Evolutionary conservation across 2,888 invertebrate species (phyloP), one percentile per base, ranked within the genome.

Genomic region (Allophyes oxyacanthae): DNA sequence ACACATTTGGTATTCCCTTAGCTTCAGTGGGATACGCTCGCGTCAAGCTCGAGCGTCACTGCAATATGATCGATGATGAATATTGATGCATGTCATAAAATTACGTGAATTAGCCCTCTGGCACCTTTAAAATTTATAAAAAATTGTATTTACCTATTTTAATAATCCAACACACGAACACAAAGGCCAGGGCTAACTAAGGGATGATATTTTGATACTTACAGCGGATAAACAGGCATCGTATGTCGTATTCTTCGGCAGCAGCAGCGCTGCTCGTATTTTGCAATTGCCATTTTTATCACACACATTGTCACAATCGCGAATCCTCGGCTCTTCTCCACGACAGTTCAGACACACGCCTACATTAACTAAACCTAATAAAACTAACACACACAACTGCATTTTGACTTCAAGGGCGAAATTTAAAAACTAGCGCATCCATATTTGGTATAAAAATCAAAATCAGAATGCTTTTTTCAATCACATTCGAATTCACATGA

Each of bases 261-360:
- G 83, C 61, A 97, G 87, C 14, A 97, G 89, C 1, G 96, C 95
- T 0, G 96, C 95, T 48, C 95, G 92, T 37, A 97, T 92, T 40
- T 94, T 95, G 79, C 97, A 97, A 5, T 81, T 84, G 5, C 92
- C 94, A 34, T 88, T 78, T 1, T 75, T 80, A 64, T 90, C 90
- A 70, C 95, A 95, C 33, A 95, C 72, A 40, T 87, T 83, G 68
- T 95, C 94, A 75, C 95, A 95, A 0, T 82, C 80, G 14, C 91
- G 81, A 57, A 79, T 69, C 38, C 84, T 80, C 1, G 85, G 86
- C 67, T 89, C 87, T 45, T 89, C 87, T 0, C 86, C 89, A 0
- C 92, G 84, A 67, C 93, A 93, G 77, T 92, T 92, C 66, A 88
- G 86, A 44, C 84, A 72, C 78, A 32, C 60, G 68, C 62, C 77